Evolutionary conservation across 2,888 invertebrate species (phyloP), one percentile per base, ranked within the genome.

Genomic region (Parelbella ahira): DNA sequence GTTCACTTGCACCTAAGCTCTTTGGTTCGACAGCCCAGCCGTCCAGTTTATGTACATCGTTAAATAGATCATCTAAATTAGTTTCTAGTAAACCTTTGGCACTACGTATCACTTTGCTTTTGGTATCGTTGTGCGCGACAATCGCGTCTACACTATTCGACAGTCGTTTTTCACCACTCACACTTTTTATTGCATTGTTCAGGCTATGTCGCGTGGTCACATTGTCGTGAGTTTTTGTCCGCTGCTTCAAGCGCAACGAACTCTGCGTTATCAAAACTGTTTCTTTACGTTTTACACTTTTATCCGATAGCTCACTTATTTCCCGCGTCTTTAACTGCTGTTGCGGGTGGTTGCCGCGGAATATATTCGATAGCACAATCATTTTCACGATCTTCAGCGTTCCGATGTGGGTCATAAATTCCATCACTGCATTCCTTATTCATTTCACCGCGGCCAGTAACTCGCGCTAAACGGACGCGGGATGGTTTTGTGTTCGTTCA

Each of bases 31-130:
- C 63, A 34, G 56, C 63, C 78, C 80, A 80, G 38, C 66, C 63
- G 50, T 79, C 76, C 36, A 67, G 47, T 51, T 67, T 73, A 47
- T 73, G 67, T 48, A 70, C 70, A 56, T 87, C 86, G 49, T 69
- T 73, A 50, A 87, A 86, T 53, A 87, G 61, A 62, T 86, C 87
- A 58, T 87, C 87, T 70, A 87, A 69, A 77, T 87, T 86, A 54
- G 87, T 87, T 73, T 87, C 87, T 82, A 87, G 74, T 70, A 87
- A 76, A 76, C 87, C 87, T 86, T 87, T 87, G 86, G 87, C 83
- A 84, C 84, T 87, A 60, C 81, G 76, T 79, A 86, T 83, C 77
- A 87, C 87, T 78, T 79, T 82, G 64, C 70, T 73, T 68, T 76
- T 77, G 63, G 67, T 62, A 64, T 84, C 78, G 56, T 69, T 75